phyloP scores from a whole-genome alignment of 2,888 invertebrate genomes.

The Yponomeuta sedellus region DNA sequence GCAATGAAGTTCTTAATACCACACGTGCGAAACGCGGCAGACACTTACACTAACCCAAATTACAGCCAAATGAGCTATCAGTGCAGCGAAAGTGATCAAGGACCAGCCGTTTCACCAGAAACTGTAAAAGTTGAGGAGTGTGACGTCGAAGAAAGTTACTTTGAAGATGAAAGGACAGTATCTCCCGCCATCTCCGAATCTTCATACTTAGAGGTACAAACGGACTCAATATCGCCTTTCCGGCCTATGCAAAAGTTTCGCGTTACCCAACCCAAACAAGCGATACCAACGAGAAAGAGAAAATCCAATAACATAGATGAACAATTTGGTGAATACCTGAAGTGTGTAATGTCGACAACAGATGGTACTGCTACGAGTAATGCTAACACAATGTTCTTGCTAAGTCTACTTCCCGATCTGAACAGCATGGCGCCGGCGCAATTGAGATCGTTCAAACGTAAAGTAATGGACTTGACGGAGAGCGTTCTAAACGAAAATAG shows the following conservation, averaged over 20 bases:
- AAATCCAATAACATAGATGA: background rate
- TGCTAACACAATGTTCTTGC: background rate
- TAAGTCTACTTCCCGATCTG: background rate
- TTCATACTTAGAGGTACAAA: no score
- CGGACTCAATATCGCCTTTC: no score
- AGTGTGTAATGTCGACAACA: background rate
- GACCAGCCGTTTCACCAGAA: no score
- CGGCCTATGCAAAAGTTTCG: background rate
- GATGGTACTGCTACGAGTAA: background rate
- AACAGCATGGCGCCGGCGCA: background rate
- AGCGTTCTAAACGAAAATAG: background rate
- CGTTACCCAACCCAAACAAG: background rate
- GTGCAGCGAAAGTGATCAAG: no score
- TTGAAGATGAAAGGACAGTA: no score
- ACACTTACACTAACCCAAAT: background rate
- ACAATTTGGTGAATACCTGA: background rate
- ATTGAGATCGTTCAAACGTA: background rate
- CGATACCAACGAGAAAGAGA: background rate
- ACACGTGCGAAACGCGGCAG: background rate
- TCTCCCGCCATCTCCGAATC: no score
- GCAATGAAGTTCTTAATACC: background rate
- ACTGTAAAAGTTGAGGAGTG: no score
- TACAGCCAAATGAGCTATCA: no score
- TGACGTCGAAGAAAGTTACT: no score
- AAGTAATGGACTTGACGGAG: background rate